Base-by-base conservation (phyloP, 2,797 vertebrate species). In the Cirrhinus mrigala region DNA sequence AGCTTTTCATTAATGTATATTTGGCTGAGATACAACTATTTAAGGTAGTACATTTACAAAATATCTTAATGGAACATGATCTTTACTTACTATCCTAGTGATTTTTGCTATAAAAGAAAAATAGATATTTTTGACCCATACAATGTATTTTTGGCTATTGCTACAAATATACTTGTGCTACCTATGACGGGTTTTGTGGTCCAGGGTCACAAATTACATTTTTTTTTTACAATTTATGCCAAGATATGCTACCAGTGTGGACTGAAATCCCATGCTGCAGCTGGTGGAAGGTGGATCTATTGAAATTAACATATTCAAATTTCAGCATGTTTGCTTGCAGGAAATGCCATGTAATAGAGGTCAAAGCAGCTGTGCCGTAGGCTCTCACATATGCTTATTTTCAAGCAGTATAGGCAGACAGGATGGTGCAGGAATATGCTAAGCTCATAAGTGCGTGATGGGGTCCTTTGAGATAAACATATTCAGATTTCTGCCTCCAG, bases 231-330 rank as follows among this genome's bases (percentile, higher is more conserved):
- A 33, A 33, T 33, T 33, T 33, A 33, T 3, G 10, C 16, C 29
- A 27, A 16, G 7, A 18, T 60, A 60, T 24, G 58, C 58, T 66
- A 33, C 62, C 62, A 40, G 18, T 40, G 20, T n/a, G 20, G 52
- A 12, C n/a, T 77, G 7, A 76, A 76, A n/a, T 76, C 52, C 4
- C 54, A 40, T 4, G 2, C 15, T 54, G 10, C 48, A 54, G 69
- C 7, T 10, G 29, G 22, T 58, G 74, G 33, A 77, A 22, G 10
- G 29, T 56, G 74, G 29, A 77, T 77, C 22, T 58, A 77, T 40
- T 77, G 20, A 77, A 77, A 77, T 58, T 0, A 77, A 16, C 22
- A 40, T 76, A 56, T 77, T 77, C 40, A 24, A 77, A 58, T 58
- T 24, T n/a, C 29, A 37, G 11, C 20, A 54, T 37, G 11, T 56